phyloP scores from a whole-genome alignment of 2,113 vertebrate genomes.

The Oncorhynchus nerka region DNA sequence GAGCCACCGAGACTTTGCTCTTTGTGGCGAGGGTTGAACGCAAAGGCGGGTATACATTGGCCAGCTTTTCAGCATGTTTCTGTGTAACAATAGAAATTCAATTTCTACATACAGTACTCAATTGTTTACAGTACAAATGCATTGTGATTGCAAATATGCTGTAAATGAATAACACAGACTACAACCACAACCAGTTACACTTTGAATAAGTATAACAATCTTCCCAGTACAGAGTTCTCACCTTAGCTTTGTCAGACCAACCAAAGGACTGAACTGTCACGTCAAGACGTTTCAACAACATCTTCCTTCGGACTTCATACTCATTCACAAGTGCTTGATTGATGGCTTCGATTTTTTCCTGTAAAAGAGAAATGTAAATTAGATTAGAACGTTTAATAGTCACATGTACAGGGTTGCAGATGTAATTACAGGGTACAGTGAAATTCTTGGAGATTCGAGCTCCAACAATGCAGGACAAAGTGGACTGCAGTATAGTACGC shows the following conservation, averaged over 20 bases:
- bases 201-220: not conserved
- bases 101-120: too few species aligned
- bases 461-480: too few species aligned
- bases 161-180: not conserved
- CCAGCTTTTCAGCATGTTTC: constrained; percentile 89
- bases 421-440: not conserved
- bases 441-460: not conserved
- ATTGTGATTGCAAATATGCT: not conserved
- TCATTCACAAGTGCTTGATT: constrained; percentile 96
- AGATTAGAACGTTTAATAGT: too few species aligned
- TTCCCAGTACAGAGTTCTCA: constrained; percentile 49
- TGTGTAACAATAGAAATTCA: constrained; percentile 44
- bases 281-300: constrained; percentile 95
- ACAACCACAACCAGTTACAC: not conserved
- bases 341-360: constrained; percentile 98
- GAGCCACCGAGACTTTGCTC: constrained; percentile 82
- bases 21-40: constrained; percentile 80
- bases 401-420: too few species aligned
- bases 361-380: constrained; percentile 23
- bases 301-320: constrained; percentile 94
- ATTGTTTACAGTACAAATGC: not conserved
- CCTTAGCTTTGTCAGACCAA: constrained; percentile 97
- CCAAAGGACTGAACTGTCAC: constrained; percentile 98
- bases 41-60: constrained; percentile 90
- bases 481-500: not conserved